These are phyloP conservation scores for Anableps anableps DNA, from an alignment of 2,797 vertebrate species.

Conservation along the genomic window DNA sequence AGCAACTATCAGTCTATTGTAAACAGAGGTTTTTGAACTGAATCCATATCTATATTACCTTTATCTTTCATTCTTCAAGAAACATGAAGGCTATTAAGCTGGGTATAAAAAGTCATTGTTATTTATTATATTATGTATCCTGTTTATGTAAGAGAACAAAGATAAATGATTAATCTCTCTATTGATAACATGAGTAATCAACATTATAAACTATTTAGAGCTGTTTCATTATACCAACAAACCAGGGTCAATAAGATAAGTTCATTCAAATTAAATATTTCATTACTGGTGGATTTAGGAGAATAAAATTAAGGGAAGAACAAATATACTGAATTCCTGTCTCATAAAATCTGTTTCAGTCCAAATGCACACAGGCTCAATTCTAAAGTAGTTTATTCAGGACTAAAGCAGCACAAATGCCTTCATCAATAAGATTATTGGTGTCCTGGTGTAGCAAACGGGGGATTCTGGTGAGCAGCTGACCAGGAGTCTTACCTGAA, in stretches of 20 bases:
- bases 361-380: background rate
- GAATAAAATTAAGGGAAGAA: background rate
- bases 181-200: constrained; percentile 25
- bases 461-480: no score
- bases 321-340: background rate
- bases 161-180: constrained; percentile 38
- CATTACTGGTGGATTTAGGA: background rate
- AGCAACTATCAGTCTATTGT: background rate
- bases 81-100: background rate
- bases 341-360: background rate
- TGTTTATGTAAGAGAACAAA: constrained; percentile 21
- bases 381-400: background rate
- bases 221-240: background rate
- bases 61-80: constrained; percentile 10
- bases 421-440: no score
- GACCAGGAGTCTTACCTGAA: no score
- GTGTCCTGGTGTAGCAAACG: no score
- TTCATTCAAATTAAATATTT: background rate
- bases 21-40: background rate
- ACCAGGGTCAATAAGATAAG: background rate
- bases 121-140: constrained; percentile 14
- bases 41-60: background rate
- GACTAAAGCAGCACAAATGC: background rate
- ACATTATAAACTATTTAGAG: background rate
- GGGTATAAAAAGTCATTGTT: background rate